Evolutionary conservation across 2,797 vertebrate species (phyloP), one percentile per base, ranked within the genome.

Genomic region (Zenarchopterus dispar): DNA sequence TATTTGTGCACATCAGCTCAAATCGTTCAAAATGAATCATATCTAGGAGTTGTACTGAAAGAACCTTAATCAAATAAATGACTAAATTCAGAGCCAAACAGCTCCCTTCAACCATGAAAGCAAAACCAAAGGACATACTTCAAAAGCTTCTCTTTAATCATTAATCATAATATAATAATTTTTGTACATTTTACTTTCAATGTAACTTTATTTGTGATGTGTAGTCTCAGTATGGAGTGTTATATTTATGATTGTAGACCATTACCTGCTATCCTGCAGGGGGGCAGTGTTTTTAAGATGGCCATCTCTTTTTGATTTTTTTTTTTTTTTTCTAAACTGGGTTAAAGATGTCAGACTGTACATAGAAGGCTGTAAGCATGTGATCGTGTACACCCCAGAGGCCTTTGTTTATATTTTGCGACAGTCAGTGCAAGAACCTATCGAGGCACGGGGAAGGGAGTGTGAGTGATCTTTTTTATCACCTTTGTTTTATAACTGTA

Each of bases 371-470:
- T 82, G 71, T 50, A 69, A 82, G 76, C 79, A 84, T 85, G 87
- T 82, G 82, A 82, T 71, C 70, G 13, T 79, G 56, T 53, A 77
- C 53, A 91, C 88, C 84, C 88, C 81, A 89, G 88, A 88, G 90
- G 88, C 89, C 88, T 92, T 92, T 52, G 78, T 88, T 89, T 73
- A 54, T 69, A 41, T 67, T 57, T 67, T 75, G 68, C 69, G 64
- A 72, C 59, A 62, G 54, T 52, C 60, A 50, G 56, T 13, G n/a
- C 51, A 62, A 53, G 62, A 67, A 39, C 39, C 28, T 69, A 60
- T 43, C 1, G 44, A 68, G 11, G 74, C 84, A 81, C 87, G 84
- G 41, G 59, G 67, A 57, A 44, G 68, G 74, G 70, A 68, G 67
- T 48, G 72, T 63, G 28, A 28, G 28, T 28, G 28, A 28, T 28